A percentile compares a stretch with the other conserved stretches of the same genome.
Evolutionary conservation across 2,888 invertebrate genomes (phyloP).

Genomic region (Chrysolina americana): DNA sequence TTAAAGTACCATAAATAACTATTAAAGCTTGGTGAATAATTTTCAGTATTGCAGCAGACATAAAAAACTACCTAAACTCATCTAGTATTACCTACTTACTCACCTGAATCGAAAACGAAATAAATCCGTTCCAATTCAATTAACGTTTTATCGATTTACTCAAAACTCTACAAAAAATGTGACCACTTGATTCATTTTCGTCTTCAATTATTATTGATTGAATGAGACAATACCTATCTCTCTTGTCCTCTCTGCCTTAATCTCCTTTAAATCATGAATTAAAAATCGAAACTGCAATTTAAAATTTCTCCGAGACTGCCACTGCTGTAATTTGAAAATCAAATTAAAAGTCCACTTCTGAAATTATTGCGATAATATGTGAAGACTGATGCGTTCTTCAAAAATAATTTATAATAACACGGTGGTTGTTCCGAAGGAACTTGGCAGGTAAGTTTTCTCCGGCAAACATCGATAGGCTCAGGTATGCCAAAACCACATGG

Average conservation of each 20-base stretch:
- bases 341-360: conserved; percentile 39
- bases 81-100: too few species aligned
- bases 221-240: not conserved
- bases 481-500: conserved; percentile 39
- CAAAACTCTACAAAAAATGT: too few species aligned
- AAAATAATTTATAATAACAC: conserved; percentile 50
- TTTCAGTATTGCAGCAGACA: too few species aligned
- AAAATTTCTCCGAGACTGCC: not conserved
- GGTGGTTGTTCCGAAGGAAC: conserved; percentile 37
- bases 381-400: conserved; percentile 39
- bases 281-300: not conserved
- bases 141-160: too few species aligned
- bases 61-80: too few species aligned
- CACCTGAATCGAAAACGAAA: too few species aligned
- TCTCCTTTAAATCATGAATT: not conserved
- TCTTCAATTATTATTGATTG: not conserved
- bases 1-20: too few species aligned
- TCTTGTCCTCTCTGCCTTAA: not conserved
- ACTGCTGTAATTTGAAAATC: conserved; percentile 23
- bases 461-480: conserved; percentile 17
- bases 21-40: too few species aligned
- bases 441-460: conserved; percentile 45
- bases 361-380: conserved; percentile 51
- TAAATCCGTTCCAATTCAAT: too few species aligned
- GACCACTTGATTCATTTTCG: too few species aligned